Conservation (phyloP, 2,113 vertebrate genomes). For the Pao palembangensis region DNA sequence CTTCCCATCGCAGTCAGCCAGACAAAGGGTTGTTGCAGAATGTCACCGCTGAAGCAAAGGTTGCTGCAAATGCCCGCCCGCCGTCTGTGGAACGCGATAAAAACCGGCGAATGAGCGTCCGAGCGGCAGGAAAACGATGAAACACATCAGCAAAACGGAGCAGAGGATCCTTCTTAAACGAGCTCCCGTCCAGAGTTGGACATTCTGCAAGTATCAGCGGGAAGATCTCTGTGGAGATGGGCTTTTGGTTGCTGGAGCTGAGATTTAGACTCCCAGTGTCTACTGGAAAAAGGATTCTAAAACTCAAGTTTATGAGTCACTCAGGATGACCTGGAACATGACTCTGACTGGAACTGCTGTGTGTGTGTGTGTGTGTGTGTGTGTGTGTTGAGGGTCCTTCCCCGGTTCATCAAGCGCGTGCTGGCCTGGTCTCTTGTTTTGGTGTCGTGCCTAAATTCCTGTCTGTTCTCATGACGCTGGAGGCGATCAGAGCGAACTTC, state of each 20-base stretch:
- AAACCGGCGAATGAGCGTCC: conserved; percentile 16
- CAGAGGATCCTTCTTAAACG: background rate
- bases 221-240: background rate
- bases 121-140: background rate
- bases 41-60: conserved; percentile 20
- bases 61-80: conserved; percentile 19
- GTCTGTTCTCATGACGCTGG: conserved; percentile 65
- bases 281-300: background rate
- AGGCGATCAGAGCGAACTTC: conserved; percentile 64
- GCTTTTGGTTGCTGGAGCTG: background rate
- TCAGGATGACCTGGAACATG: conserved; percentile 40
- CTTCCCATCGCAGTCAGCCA: conserved; percentile 51
- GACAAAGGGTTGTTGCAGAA: conserved; percentile 51
- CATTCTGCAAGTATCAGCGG: no score
- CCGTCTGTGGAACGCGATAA: conserved; percentile 24
- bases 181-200: no score
- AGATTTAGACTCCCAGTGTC: background rate
- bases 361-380: no score
- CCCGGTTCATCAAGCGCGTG: no score
- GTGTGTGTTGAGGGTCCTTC: no score
- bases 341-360: conserved; percentile 14
- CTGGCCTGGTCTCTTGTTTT: conserved; percentile 44
- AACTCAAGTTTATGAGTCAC: background rate
- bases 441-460: conserved; percentile 66
- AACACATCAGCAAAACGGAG: background rate